A percentile compares a stretch with the other conserved stretches of the same genome.
Conservation (phyloP, 2,797 vertebrate species). For the Chiloscyllium punctatum region DNA sequence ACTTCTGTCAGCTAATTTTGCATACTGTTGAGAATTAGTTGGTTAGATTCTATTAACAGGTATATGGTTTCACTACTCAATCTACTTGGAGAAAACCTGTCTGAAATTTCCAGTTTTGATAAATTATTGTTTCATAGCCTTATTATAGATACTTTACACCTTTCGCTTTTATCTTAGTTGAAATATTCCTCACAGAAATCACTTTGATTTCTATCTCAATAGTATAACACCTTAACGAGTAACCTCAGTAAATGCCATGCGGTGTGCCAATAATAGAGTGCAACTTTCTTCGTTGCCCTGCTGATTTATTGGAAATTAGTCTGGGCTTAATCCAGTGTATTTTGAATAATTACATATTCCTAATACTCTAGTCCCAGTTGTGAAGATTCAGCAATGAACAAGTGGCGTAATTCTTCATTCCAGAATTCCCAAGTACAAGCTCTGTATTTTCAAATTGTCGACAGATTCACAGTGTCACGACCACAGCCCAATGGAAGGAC, state of each 20-base stretch:
- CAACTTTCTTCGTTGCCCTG: not conserved
- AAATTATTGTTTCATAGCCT: not conserved
- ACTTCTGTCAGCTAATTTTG: not conserved
- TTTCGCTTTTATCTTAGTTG: not conserved
- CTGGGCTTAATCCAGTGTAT: not conserved
- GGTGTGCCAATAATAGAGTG: not conserved
- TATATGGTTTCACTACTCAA: not conserved
- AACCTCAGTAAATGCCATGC: not conserved
- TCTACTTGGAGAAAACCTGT: not conserved
- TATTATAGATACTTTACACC: not conserved
- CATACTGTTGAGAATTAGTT: not conserved
- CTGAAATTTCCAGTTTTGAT: not conserved
- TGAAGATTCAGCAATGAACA: not conserved
- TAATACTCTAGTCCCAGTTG: not conserved
- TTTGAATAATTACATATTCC: not conserved
- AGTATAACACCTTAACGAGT: not conserved
- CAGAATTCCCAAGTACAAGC: not conserved
- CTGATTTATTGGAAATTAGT: not conserved
- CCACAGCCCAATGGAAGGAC: not conserved
- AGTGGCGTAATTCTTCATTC: not conserved
- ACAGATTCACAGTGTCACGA: too few species aligned
- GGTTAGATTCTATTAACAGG: not conserved
- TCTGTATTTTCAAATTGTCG: conserved; percentile 17
- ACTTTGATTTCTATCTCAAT: not conserved
- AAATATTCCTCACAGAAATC: not conserved